Evolutionary conservation across 2,797 vertebrate species (phyloP), one percentile per base, ranked within the genome.

Genomic region (Ptychadena robeensis): DNA sequence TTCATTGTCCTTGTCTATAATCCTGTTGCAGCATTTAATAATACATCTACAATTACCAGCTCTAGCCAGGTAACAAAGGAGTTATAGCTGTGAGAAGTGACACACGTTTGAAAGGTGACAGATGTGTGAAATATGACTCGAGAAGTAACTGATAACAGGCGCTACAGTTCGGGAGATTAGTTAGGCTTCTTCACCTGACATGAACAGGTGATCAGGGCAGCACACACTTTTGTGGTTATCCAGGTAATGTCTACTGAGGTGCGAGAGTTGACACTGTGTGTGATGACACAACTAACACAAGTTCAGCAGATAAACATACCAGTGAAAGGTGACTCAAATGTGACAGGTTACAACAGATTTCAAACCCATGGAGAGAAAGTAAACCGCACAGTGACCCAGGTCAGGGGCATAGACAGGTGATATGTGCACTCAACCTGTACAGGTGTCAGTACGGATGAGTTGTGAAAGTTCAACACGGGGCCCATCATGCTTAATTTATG

Each of bases 111-210:
- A 73, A 53, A 73, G 76, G 63, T 79, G 61, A 79, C 76, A 67
- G 82, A 63, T 73, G 64, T 75, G 82, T 25, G 82, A 67, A 84
- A 84, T 75, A 71, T 75, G 77, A 84, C 82, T 59, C 82, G 27
- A 57, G 35, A 63, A 1, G 70, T 79, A 83, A 79, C 28, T 44
- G 75, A 73, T 83, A 59, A 79, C 64, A 68, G 34, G 18, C 11
- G 22, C 37, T 80, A 69, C 57, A 70, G 48, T n/a, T 32, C 6
- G 71, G 67, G 65, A 80, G 82, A 74, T 80, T 63, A 74, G 53
- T 38, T 10, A 74, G 64, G 71, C 68, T 64, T 74, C 70, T 37
- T 28, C 32, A 74, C 77, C 80, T 84, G 72, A 71, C 44, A n/a
- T 38, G 44, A 71, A 61, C 71, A 79, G 73, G 48, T 74, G 82